A percentile compares a stretch with the other conserved stretches of the same genome.
Evolutionary conservation across 2,113 vertebrate species (phyloP).

Genomic region (Hydropotes inermis): DNA sequence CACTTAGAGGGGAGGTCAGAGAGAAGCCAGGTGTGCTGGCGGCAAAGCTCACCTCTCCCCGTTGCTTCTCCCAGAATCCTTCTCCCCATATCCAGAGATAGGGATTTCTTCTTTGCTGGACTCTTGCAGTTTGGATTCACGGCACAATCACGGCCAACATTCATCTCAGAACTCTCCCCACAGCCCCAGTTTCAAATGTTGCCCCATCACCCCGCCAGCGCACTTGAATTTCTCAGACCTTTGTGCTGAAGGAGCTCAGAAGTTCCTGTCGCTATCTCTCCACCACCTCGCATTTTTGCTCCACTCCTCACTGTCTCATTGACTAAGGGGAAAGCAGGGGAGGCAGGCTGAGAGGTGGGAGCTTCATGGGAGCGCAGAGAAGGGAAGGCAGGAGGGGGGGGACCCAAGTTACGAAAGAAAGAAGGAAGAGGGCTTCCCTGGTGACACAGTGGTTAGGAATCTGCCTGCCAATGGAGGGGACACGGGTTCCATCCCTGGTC

Average conservation of each 20-base stretch:
- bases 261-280: background rate
- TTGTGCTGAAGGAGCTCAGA: background rate
- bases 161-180: background rate
- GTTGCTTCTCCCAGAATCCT: background rate
- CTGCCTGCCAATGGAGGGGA: background rate
- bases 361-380: background rate
- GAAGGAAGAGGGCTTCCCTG: background rate
- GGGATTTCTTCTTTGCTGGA: background rate
- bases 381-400: background rate
- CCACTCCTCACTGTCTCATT: background rate
- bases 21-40: background rate
- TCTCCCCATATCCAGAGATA: background rate
- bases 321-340: background rate
- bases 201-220: background rate
- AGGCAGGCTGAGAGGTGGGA: background rate
- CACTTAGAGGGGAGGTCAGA: background rate
- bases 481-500: rapidly evolving
- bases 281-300: rapidly evolving
- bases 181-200: background rate
- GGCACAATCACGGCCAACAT: rapidly evolving
- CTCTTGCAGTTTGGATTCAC: background rate
- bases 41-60: background rate
- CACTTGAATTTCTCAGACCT: constrained; percentile 4
- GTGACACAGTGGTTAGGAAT: background rate
- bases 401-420: background rate